phyloP scores from a whole-genome alignment of 2,888 invertebrate genomes.

The Erebia palarica region DNA sequence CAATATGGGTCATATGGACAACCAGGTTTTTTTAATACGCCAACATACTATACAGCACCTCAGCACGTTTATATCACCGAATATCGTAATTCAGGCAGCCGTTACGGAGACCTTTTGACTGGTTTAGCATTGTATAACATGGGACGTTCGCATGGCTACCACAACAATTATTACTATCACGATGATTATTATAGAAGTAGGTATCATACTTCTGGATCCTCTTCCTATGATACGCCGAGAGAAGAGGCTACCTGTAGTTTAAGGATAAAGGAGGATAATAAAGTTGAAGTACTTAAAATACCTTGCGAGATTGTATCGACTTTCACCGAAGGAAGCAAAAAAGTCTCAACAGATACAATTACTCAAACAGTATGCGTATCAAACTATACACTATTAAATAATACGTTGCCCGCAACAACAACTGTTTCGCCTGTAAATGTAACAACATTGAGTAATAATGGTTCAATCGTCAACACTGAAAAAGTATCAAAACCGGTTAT shows the following conservation, averaged over 20 bases:
- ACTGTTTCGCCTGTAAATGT: neutral
- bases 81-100: conserved; percentile 68
- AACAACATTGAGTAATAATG: neutral
- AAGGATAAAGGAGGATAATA: conserved; percentile 61
- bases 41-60: conserved; percentile 60
- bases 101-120: conserved; percentile 66
- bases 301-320: conserved; percentile 77
- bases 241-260: conserved; percentile 62
- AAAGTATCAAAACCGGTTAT: neutral
- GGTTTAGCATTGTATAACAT: conserved; percentile 71
- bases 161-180: conserved; percentile 65
- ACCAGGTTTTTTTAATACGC: conserved; percentile 36
- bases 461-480: neutral
- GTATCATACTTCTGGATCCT: conserved; percentile 46
- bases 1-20: conserved; percentile 32
- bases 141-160: conserved; percentile 64
- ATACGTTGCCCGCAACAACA: conserved; percentile 35
- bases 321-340: conserved; percentile 60
- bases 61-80: conserved; percentile 68
- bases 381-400: conserved; percentile 53
- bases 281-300: conserved; percentile 58
- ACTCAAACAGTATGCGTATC: conserved; percentile 61
- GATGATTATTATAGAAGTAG: conserved; percentile 69
- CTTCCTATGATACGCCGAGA: conserved; percentile 46
- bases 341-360: conserved; percentile 41